A percentile compares a stretch with the other conserved stretches of the same genome.
Evolutionary conservation across 2,113 vertebrate species (phyloP).

Genomic region (Rostratula benghalensis): DNA sequence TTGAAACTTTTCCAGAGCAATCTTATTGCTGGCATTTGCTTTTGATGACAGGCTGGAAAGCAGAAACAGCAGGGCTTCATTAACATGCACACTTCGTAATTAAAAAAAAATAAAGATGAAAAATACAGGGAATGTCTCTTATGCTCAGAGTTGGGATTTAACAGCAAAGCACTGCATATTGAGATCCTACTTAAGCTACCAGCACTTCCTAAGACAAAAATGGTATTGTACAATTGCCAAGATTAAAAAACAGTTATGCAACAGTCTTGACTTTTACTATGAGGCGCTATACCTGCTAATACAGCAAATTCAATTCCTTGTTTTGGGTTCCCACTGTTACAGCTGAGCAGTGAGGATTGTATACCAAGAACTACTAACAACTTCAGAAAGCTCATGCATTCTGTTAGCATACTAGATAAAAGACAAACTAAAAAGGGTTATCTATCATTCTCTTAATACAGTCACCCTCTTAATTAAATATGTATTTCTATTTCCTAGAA

Average conservation of each 20-base stretch:
- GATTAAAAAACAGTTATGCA: background rate
- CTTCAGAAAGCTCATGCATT: background rate
- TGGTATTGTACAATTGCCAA: background rate
- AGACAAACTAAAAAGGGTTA: background rate
- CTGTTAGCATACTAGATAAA: background rate
- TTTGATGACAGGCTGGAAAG: constrained; percentile 2
- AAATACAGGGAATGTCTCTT: background rate
- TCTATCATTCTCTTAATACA: background rate
- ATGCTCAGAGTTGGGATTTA: background rate
- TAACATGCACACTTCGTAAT: background rate
- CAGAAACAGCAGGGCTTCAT: background rate
- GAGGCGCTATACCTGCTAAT: background rate
- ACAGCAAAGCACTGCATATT: background rate
- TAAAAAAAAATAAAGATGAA: background rate
- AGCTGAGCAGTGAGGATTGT: background rate
- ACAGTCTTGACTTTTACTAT: background rate
- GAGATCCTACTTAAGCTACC: background rate
- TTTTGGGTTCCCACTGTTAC: background rate
- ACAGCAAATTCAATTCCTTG: background rate
- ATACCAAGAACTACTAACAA: background rate
- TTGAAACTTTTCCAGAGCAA: background rate
- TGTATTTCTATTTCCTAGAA: background rate
- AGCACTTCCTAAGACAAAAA: background rate
- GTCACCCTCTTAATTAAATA: background rate
- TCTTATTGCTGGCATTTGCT: background rate